These are phyloP conservation scores for Nineta flava DNA, from an alignment of 2,888 invertebrate species.

Conservation along the genomic window DNA sequence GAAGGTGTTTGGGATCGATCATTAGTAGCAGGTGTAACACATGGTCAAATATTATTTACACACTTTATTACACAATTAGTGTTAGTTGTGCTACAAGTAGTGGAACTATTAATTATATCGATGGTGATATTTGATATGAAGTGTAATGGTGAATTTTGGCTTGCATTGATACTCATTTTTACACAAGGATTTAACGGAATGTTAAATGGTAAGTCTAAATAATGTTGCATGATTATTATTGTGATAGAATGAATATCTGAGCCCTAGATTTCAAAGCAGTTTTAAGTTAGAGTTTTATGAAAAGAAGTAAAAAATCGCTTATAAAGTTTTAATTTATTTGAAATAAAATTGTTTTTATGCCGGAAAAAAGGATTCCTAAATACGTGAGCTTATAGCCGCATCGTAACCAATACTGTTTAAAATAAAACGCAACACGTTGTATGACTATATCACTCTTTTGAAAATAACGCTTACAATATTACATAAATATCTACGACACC, in stretches of 20 bases:
- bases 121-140: conserved; percentile 44
- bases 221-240: background rate
- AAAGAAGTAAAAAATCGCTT: too few relatives aligned
- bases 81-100: conserved; percentile 55
- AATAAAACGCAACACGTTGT: too few relatives aligned
- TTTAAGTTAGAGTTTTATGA: background rate
- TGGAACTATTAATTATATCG: conserved; percentile 41
- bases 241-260: background rate
- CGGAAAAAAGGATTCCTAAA: too few relatives aligned
- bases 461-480: too few relatives aligned
- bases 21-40: conserved; percentile 68
- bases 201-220: conserved; percentile 48
- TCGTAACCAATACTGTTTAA: too few relatives aligned
- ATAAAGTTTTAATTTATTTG: too few relatives aligned
- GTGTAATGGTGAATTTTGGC: conserved; percentile 40
- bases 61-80: conserved; percentile 61
- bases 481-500: too few relatives aligned
- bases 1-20: conserved; percentile 82
- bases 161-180: conserved; percentile 45
- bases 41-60: conserved; percentile 63
- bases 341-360: too few relatives aligned
- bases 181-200: conserved; percentile 70
- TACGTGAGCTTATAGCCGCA: too few relatives aligned
- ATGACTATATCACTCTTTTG: too few relatives aligned
- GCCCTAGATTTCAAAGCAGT: too few relatives aligned